Evolutionary conservation across 2,797 vertebrate species (phyloP).

Genomic region (Oreortyx pictus): DNA sequence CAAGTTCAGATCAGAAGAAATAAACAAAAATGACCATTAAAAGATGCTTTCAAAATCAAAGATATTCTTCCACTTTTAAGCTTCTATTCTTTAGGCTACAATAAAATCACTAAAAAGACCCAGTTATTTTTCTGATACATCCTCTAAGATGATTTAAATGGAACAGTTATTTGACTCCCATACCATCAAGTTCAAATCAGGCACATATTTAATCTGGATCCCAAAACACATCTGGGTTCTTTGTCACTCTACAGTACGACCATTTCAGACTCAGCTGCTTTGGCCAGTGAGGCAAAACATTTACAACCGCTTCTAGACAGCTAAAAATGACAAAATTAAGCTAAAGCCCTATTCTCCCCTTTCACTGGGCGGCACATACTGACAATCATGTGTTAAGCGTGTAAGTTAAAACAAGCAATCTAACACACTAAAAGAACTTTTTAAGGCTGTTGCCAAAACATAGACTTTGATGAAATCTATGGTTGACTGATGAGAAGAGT

Average conservation of each 20-base stretch:
- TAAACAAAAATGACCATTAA: accelerated
- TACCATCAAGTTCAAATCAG: not conserved
- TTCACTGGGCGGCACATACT: not conserved
- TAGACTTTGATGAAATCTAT: not conserved
- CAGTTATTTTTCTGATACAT: not conserved
- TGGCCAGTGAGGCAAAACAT: not conserved
- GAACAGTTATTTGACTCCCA: not conserved
- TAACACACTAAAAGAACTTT: not conserved
- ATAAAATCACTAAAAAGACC: not conserved
- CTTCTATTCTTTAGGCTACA: not conserved
- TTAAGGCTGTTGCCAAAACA: not conserved
- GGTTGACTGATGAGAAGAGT: not conserved
- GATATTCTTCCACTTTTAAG: not conserved
- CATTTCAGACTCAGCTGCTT: not conserved
- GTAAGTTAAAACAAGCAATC: not conserved
- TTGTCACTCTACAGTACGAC: not conserved
- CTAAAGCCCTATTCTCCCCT: not conserved
- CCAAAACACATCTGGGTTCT: not conserved
- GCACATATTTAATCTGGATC: not conserved
- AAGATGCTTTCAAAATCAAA: not conserved
- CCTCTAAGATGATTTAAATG: not conserved
- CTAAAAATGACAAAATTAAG: not conserved
- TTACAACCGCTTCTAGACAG: not conserved
- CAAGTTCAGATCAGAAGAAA: not conserved
- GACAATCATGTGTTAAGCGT: too few relatives aligned